These are phyloP conservation scores for Zaprionus gabonicus DNA, from an alignment of 1,140 invertebrate genomes.

Conservation along the genomic window DNA sequence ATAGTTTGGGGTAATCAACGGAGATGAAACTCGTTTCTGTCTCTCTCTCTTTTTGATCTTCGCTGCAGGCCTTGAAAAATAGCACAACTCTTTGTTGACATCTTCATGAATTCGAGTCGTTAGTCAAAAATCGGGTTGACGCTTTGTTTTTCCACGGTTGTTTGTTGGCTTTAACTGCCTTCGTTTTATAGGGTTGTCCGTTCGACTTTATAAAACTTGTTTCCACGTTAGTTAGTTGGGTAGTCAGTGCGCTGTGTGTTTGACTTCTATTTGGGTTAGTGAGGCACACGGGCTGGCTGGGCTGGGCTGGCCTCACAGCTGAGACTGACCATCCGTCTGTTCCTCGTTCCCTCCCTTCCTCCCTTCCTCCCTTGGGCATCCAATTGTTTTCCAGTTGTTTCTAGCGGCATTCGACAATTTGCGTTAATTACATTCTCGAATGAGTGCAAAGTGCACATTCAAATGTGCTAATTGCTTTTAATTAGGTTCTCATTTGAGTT, in stretches of 20 bases:
- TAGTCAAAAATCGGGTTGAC: slow-evolving; percentile 44
- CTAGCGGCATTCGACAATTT: slow-evolving; percentile 57
- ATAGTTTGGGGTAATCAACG: background rate
- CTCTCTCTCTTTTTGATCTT: background rate
- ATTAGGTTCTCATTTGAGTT: slow-evolving; percentile 43
- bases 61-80: slow-evolving; percentile 46
- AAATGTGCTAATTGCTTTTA: slow-evolving; percentile 60
- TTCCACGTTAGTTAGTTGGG: slow-evolving; percentile 59
- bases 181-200: slow-evolving; percentile 64
- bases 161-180: slow-evolving; percentile 47
- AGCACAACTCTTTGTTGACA: slow-evolving; percentile 43
- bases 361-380: slow-evolving; percentile 18
- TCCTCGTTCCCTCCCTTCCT: background rate
- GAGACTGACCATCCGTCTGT: slow-evolving; percentile 27
- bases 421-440: slow-evolving; percentile 60
- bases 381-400: slow-evolving; percentile 45
- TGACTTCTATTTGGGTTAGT: slow-evolving; percentile 74
- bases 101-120: slow-evolving; percentile 30
- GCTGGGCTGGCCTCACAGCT: slow-evolving; percentile 7
- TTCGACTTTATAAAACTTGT: slow-evolving; percentile 68
- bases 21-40: background rate
- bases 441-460: slow-evolving; percentile 70
- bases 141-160: slow-evolving; percentile 33
- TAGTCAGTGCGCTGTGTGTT: slow-evolving; percentile 17
- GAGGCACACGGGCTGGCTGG: slow-evolving; percentile 45